phyloP scores from a whole-genome alignment of 2,888 invertebrate genomes.

The Coelinius sp. region DNA sequence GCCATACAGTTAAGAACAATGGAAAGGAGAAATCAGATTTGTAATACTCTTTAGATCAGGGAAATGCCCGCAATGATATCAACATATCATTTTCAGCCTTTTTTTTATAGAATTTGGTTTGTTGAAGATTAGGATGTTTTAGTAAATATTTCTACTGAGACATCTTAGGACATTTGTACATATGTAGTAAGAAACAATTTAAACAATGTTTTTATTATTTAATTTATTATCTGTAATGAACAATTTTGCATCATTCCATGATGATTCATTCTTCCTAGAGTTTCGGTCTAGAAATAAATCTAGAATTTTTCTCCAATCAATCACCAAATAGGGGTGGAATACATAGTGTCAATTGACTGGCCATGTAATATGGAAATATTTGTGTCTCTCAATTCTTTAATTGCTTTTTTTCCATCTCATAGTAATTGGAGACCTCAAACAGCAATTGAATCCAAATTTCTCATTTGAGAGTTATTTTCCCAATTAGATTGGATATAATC shows the following conservation, averaged over 20 bases:
- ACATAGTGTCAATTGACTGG: not conserved
- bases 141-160: not conserved
- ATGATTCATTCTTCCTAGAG: not conserved
- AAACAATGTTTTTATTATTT: not conserved
- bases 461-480: not conserved
- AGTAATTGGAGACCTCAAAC: too few relatives aligned
- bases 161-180: not conserved
- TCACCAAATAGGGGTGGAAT: too few relatives aligned
- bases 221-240: not conserved
- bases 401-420: too few relatives aligned
- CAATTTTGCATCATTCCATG: not conserved
- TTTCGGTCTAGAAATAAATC: not conserved
- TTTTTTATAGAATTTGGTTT: not conserved
- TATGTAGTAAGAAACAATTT: not conserved
- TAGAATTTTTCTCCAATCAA: not conserved
- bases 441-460: too few relatives aligned
- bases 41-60: not conserved
- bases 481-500: not conserved
- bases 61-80: not conserved
- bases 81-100: slow-evolving; percentile 29
- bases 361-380: not conserved
- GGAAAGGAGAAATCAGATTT: not conserved
- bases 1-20: not conserved
- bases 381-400: too few relatives aligned
- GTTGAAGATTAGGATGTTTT: not conserved